phyloP scores from a whole-genome alignment of 2,797 vertebrate species.

The Petrocephalus sullivani region DNA sequence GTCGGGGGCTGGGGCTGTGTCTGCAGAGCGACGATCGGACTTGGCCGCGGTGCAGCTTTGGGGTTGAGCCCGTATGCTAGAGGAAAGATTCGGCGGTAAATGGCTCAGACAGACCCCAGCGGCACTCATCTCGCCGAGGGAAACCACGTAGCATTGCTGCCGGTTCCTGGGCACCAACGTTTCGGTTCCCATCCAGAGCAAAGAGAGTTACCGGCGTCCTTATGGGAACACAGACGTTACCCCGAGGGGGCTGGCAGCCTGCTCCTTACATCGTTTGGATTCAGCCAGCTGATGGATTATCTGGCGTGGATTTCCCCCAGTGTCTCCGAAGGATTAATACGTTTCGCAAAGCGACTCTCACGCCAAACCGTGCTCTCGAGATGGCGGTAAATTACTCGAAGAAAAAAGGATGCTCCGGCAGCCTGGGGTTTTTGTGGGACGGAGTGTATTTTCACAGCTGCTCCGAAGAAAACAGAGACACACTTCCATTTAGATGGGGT shows the following conservation, averaged over 20 bases:
- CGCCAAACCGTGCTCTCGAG: slow-evolving; percentile 54
- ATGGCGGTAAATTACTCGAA: slow-evolving; percentile 56
- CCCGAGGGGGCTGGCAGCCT: slow-evolving; percentile 37
- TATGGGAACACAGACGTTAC: background rate
- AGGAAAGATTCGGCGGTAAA: slow-evolving; percentile 33
- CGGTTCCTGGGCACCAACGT: slow-evolving; percentile 34
- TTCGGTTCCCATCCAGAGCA: slow-evolving; percentile 39
- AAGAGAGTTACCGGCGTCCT: background rate
- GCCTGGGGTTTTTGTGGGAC: slow-evolving; percentile 50
- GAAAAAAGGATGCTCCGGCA: slow-evolving; percentile 33
- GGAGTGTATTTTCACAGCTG: slow-evolving; percentile 66
- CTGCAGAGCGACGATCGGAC: slow-evolving; percentile 31
- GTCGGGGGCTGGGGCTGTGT: slow-evolving; percentile 35
- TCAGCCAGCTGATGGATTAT: slow-evolving; percentile 35
- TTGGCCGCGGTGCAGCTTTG: slow-evolving; percentile 25
- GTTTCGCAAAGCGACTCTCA: slow-evolving; percentile 48
- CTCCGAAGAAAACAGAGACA: slow-evolving; percentile 29
- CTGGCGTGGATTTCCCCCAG: slow-evolving; percentile 33
- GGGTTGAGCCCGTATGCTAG: slow-evolving; percentile 48
- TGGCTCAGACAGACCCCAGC: slow-evolving; percentile 38
- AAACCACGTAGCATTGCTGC: slow-evolving; percentile 16
- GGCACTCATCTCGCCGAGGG: slow-evolving; percentile 40
- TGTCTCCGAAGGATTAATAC: slow-evolving; percentile 52
- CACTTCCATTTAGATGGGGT: slow-evolving; percentile 5
- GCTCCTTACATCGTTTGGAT: slow-evolving; percentile 3